Percentiles rank a stretch among this genome's conserved stretches.
phyloP scores from a whole-genome alignment of 1,140 invertebrate genomes.

The Lerema accius region DNA sequence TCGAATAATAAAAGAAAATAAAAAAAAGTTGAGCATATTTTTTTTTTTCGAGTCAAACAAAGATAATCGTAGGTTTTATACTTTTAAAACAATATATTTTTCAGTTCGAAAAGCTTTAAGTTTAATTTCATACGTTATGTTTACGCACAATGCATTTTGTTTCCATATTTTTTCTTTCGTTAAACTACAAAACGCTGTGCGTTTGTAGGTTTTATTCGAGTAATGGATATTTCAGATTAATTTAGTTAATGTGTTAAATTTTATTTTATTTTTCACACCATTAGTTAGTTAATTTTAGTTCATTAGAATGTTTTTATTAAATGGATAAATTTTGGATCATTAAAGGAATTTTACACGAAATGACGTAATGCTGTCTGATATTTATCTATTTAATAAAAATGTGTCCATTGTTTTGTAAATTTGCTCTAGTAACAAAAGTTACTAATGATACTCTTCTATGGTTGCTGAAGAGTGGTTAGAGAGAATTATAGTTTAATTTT shows the following conservation, averaged over 20 bases:
- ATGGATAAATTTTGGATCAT: not conserved
- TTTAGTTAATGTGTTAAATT: conserved; percentile 31
- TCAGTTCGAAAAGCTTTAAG: conserved; percentile 26
- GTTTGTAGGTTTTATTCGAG: conserved; percentile 22
- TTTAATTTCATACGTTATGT: conserved; percentile 23
- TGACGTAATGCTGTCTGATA: not conserved
- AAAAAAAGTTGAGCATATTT: too few species aligned
- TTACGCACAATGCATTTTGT: conserved; percentile 10
- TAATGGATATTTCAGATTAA: conserved; percentile 31
- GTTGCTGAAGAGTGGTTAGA: not conserved
- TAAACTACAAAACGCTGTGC: conserved; percentile 5
- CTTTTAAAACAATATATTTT: conserved; percentile 28
- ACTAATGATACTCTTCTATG: not conserved
- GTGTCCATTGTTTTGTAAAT: too few species aligned
- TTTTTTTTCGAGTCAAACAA: too few species aligned
- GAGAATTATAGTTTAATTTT: conserved; percentile 10
- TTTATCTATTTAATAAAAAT: not conserved
- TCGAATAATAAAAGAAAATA: too few species aligned
- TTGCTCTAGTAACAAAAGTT: too few species aligned
- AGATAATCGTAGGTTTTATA: conserved; percentile 32
- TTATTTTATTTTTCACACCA: conserved; percentile 8
- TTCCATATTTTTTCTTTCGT: conserved; percentile 18
- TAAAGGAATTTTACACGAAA: too few species aligned
- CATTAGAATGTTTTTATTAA: not conserved
- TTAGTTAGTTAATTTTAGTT: conserved; percentile 15